phyloP scores from a whole-genome alignment of 2,113 vertebrate species.

The Menura novaehollandiae region DNA sequence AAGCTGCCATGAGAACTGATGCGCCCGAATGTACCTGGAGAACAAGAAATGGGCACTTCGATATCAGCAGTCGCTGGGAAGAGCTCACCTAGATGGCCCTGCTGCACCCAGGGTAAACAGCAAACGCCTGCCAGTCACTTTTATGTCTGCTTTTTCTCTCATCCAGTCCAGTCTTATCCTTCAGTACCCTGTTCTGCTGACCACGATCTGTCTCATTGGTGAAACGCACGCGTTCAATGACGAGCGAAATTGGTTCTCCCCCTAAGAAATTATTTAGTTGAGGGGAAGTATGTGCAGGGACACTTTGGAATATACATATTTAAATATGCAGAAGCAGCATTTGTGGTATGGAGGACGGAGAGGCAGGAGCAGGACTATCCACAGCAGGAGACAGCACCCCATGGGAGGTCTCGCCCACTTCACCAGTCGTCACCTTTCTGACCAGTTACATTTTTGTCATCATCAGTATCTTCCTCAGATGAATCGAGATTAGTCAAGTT shows the following conservation, averaged over 20 bases:
- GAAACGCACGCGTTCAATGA: background rate
- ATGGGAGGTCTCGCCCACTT: background rate
- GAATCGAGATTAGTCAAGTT: background rate
- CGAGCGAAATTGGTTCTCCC: background rate
- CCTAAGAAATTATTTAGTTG: background rate
- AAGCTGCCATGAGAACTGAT: conserved; percentile 50
- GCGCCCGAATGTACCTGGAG: conserved; percentile 62
- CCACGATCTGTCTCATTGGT: accelerated
- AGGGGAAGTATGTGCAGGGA: background rate
- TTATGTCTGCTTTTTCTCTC: background rate
- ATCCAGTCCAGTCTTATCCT: background rate
- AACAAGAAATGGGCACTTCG: background rate
- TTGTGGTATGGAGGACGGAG: background rate
- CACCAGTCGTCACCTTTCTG: background rate
- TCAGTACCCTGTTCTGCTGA: background rate
- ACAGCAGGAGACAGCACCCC: background rate
- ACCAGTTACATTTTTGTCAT: background rate
- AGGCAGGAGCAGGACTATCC: background rate
- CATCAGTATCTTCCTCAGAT: background rate
- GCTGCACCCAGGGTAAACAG: background rate
- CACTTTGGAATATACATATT: background rate
- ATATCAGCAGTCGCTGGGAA: background rate
- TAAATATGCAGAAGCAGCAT: background rate
- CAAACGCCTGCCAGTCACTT: background rate
- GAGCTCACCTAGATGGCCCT: background rate